A percentile compares a stretch with the other conserved stretches of the same genome.
Conservation (phyloP, 2,888 invertebrate genomes). For the Anagyrus pseudococci region DNA sequence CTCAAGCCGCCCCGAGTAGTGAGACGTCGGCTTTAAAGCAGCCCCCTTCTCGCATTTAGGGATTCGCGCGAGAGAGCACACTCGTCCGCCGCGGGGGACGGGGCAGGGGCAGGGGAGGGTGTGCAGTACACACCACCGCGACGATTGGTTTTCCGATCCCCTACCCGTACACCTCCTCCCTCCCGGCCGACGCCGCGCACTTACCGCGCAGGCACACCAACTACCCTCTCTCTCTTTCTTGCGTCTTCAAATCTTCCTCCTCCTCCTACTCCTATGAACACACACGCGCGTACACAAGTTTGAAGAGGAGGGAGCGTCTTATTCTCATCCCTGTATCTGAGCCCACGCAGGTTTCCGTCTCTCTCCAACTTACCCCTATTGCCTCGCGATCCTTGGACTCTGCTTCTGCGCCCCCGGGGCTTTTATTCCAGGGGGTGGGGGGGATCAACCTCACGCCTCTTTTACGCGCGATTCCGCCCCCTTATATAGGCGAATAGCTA, state of each 20-base stretch:
- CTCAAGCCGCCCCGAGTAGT: not conserved
- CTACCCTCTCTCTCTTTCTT: slow-evolving; percentile 35
- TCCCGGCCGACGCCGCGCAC: slow-evolving; percentile 22
- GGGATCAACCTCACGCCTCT: not conserved
- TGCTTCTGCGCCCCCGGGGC: not conserved
- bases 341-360: not conserved
- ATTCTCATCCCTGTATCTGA: too few relatives aligned
- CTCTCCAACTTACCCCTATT: too few relatives aligned
- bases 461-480: not conserved
- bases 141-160: slow-evolving; percentile 60
- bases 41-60: slow-evolving; percentile 29
- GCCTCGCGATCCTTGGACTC: slow-evolving; percentile 4
- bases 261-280: slow-evolving; percentile 8
- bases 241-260: slow-evolving; percentile 3
- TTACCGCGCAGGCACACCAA: slow-evolving; percentile 24
- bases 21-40: slow-evolving; percentile 31
- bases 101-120: not conserved
- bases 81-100: slow-evolving; percentile 24
- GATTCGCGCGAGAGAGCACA: too few relatives aligned
- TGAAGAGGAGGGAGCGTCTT: too few relatives aligned
- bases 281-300: not conserved
- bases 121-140: slow-evolving; percentile 43
- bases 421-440: not conserved
- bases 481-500: not conserved
- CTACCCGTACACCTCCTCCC: slow-evolving; percentile 39